Evolutionary conservation across 2,113 vertebrate species (phyloP).

Genomic region (Thomomys bottae): DNA sequence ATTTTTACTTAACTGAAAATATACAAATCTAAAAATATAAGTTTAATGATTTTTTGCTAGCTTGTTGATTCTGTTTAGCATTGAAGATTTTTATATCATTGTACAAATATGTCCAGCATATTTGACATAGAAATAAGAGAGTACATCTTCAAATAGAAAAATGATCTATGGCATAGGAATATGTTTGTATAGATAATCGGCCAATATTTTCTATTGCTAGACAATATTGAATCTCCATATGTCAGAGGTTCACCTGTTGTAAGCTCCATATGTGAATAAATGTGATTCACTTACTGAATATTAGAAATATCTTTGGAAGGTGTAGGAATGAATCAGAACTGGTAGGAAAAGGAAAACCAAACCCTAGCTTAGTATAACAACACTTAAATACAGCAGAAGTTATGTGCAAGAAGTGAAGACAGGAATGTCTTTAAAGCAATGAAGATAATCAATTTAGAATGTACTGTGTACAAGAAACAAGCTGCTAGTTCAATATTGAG

Average conservation of each 20-base stretch:
- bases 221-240: constrained; percentile 43
- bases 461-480: background rate
- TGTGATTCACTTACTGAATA: constrained; percentile 24
- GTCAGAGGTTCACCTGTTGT: background rate
- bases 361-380: background rate
- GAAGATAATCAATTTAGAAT: background rate
- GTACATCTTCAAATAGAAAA: background rate
- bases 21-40: constrained; percentile 3
- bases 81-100: constrained; percentile 1
- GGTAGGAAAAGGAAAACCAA: constrained; percentile 33
- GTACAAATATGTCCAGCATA: background rate
- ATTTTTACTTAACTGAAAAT: constrained; percentile 22
- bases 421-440: background rate
- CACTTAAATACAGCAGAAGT: background rate
- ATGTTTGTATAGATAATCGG: background rate
- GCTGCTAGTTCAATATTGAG: background rate
- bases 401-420: background rate
- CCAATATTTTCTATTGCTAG: background rate
- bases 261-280: background rate
- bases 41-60: background rate
- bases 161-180: background rate
- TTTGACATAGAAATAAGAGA: constrained; percentile 40
- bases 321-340: constrained; percentile 3
- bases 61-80: background rate
- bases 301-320: background rate